phyloP scores from a whole-genome alignment of 2,113 vertebrate genomes.

The Willisornis vidua region DNA sequence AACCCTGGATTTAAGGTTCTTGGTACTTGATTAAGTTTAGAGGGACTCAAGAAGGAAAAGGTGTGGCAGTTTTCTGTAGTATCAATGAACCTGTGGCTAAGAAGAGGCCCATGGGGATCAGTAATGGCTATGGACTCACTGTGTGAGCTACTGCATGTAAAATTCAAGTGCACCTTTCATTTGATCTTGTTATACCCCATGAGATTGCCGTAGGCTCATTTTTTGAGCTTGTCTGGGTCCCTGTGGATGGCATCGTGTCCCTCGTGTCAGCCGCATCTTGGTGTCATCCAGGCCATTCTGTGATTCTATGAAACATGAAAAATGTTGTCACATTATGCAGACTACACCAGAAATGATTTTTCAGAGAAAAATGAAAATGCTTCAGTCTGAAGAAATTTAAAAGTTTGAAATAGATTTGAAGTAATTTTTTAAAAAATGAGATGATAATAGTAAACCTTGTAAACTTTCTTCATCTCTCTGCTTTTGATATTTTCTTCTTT shows the following conservation, averaged over 20 bases:
- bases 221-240: background rate
- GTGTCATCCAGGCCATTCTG: background rate
- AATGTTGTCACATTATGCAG: background rate
- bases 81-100: background rate
- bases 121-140: background rate
- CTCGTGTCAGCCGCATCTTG: background rate
- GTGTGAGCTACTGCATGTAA: background rate
- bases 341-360: background rate
- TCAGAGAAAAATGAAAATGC: background rate
- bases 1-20: background rate
- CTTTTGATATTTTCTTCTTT: background rate
- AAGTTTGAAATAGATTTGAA: background rate
- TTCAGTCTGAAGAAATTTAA: background rate
- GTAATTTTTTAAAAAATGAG: background rate
- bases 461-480: background rate
- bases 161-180: background rate
- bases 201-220: background rate
- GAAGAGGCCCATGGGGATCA: accelerated
- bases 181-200: background rate
- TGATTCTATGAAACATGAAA: background rate
- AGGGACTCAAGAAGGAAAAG: background rate
- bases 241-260: background rate
- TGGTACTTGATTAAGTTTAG: background rate
- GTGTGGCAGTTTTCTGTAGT: background rate
- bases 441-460: background rate